These are phyloP conservation scores for Troides helena DNA, from an alignment of 2,888 invertebrate species.

Conservation along the genomic window DNA sequence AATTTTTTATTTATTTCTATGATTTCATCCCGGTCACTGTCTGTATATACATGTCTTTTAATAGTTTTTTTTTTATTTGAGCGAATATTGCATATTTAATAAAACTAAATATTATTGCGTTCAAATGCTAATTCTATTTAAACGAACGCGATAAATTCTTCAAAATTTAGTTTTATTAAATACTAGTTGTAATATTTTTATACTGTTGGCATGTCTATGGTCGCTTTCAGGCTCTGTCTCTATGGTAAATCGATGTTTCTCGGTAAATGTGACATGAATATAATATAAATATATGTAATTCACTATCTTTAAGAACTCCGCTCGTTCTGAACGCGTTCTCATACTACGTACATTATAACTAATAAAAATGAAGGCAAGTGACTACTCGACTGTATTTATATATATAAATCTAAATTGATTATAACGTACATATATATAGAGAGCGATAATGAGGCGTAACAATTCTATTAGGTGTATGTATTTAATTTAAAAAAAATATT, in stretches of 20 bases:
- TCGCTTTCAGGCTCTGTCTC: constrained; percentile 6
- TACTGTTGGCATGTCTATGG: constrained; percentile 22
- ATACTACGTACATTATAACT: constrained; percentile 5
- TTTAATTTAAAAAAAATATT: background rate
- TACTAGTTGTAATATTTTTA: constrained; percentile 28
- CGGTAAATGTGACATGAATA: background rate
- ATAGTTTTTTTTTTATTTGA: no score
- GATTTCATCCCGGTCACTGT: constrained; percentile 24
- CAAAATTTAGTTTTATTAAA: no score
- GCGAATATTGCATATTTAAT: no score
- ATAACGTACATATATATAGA: background rate
- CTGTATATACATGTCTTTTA: constrained; percentile 27
- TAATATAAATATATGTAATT: background rate
- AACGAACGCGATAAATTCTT: no score
- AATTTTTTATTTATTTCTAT: constrained; percentile 31
- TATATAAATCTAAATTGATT: background rate
- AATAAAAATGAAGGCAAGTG: constrained; percentile 35
- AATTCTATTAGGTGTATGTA: background rate
- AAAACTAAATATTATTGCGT: no score
- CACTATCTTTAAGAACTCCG: background rate
- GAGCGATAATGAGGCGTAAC: background rate
- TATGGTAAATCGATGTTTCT: background rate
- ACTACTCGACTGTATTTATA: constrained; percentile 31
- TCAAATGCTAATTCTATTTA: no score
- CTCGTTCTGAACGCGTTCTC: constrained; percentile 14